Evolutionary conservation across 2,797 vertebrate species (phyloP).

Genomic region (Bufotes viridis): DNA sequence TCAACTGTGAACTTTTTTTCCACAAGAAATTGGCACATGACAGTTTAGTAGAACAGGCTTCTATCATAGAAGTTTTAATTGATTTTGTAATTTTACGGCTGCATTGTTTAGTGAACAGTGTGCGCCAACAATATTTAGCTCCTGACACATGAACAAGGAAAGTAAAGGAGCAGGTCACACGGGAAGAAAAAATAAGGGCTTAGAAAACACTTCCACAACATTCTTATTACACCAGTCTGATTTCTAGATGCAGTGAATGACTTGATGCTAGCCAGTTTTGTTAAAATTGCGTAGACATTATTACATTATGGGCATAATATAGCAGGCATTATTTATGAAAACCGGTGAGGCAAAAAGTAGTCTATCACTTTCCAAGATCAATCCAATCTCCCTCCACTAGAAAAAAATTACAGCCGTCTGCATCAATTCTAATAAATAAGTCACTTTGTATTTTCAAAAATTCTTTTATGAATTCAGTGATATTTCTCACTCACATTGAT

Average conservation of each 20-base stretch:
- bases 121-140: not conserved
- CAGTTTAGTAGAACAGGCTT: not conserved
- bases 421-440: not conserved
- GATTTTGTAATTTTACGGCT: not conserved
- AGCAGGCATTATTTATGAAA: not conserved
- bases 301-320: not conserved
- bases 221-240: slow-evolving; percentile 7
- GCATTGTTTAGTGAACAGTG: not conserved
- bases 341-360: not conserved
- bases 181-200: not conserved
- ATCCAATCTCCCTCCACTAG: not conserved
- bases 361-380: not conserved
- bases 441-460: not conserved
- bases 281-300: not conserved
- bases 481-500: not conserved
- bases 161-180: slow-evolving; percentile 7
- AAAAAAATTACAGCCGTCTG: not conserved
- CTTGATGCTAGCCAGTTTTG: not conserved
- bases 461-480: not conserved
- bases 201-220: slow-evolving; percentile 2
- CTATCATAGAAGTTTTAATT: not conserved
- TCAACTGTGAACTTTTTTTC: not conserved
- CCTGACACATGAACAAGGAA: not conserved
- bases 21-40: not conserved
- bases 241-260: not conserved